Evolutionary conservation across 2,797 vertebrate genomes (phyloP), one percentile per base, ranked within the genome.

Genomic region (Sebastiscus tertius): DNA sequence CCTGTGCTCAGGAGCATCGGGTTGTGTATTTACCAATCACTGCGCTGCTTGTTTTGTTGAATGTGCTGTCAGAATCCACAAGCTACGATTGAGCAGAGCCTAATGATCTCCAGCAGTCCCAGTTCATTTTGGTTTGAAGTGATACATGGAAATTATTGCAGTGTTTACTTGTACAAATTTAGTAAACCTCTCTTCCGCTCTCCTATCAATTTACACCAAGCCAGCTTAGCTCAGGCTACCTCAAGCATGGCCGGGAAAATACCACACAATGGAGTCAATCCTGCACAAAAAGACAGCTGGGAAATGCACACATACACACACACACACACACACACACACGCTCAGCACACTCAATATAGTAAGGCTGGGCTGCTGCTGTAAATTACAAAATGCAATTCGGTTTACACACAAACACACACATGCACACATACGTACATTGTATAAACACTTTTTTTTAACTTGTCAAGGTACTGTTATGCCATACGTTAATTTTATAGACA

Each of bases 91-190:
- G 89, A 93, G 85, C 64, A 54, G 80, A 85, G 80, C 85, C 83
- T 88, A 92, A 90, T 89, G 84, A 91, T 88, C 88, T 81, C 74
- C 84, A 78, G 84, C 81, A 73, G 70, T 81, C 79, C 84, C 80
- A 80, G 72, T 90, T 92, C 85, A 88, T 86, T 91, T 90, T 81
- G 75, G 89, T 88, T 88, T 80, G 65, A 87, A 89, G 82, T 84
- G 87, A 91, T 85, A 91, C 88, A 90, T 90, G 83, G 46, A 88
- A 90, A 90, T 88, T 63, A 89, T 87, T 83, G 71, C 87, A 54
- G 70, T 87, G 85, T 90, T 92, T 88, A 80, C 86, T 92, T 90
- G 84, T 86, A 82, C 79, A 87, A 74, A 87, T 90, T 89, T 90
- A 81, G 86, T 76, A 85, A 88, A 82, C 80, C 84, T 84, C 81